Percentiles rank a stretch among this genome's conserved stretches.
These are phyloP conservation scores for Ciconia maguari DNA, from an alignment of 2,113 vertebrate species.

Conservation along the genomic window DNA sequence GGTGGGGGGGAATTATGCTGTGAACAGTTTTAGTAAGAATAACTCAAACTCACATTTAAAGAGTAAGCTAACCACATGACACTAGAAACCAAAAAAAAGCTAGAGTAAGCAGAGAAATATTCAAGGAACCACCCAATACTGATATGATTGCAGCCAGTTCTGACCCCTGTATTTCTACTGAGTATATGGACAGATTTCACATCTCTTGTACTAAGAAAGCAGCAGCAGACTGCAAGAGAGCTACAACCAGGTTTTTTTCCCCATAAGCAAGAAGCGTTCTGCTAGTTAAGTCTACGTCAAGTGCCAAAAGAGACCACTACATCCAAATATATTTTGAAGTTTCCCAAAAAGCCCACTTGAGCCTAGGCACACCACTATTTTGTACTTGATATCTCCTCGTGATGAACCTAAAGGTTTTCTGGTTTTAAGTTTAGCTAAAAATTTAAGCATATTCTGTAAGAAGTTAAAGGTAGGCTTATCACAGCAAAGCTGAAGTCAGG, in stretches of 20 bases:
- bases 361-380: background rate
- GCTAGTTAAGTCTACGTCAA: background rate
- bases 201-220: background rate
- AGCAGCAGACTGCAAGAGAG: background rate
- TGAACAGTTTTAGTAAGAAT: background rate
- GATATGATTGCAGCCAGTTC: background rate
- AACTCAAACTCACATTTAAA: background rate
- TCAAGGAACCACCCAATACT: background rate
- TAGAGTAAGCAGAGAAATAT: background rate
- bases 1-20: background rate
- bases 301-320: background rate
- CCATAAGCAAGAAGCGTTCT: background rate
- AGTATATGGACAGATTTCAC: background rate
- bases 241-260: background rate
- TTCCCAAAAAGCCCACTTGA: background rate
- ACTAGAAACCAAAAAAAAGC: background rate
- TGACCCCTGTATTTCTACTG: background rate
- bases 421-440: background rate
- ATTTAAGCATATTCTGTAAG: background rate
- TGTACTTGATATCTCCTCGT: background rate
- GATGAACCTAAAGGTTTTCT: background rate
- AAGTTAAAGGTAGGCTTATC: background rate
- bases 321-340: background rate
- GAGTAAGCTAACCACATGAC: background rate
- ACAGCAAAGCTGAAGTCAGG: background rate